These are phyloP conservation scores for Pseudococcus jackbeardsleyi DNA, from an alignment of 2,888 invertebrate genomes.

Conservation along the genomic window DNA sequence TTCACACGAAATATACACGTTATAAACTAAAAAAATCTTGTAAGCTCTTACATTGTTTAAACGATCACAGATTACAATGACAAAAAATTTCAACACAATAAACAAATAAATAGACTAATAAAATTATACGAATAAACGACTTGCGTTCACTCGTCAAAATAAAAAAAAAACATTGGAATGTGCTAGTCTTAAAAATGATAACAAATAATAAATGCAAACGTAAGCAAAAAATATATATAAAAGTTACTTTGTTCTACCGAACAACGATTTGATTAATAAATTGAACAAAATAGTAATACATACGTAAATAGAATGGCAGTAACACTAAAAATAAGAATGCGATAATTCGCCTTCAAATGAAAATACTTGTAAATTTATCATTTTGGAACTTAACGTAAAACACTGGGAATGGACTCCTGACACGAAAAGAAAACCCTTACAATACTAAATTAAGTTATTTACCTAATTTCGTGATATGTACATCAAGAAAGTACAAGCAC, in stretches of 20 bases:
- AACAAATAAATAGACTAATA: neutral
- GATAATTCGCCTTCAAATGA: neutral
- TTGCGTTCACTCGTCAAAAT: neutral
- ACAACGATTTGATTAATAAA: conserved; percentile 43
- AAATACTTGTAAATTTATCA: neutral
- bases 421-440: neutral
- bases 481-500: neutral
- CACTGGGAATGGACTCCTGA: neutral
- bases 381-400: neutral
- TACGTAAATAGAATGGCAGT: conserved; percentile 26
- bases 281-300: conserved; percentile 35
- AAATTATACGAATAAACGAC: neutral
- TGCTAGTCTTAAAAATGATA: conserved; percentile 29
- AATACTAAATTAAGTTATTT: neutral
- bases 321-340: conserved; percentile 11
- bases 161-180: conserved; percentile 46
- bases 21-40: conserved; percentile 14
- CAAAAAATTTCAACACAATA: conserved; percentile 23
- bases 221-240: conserved; percentile 30
- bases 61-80: conserved; percentile 45
- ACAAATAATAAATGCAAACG: conserved; percentile 54
- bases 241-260: conserved; percentile 7
- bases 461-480: conserved; percentile 25
- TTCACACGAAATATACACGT: conserved; percentile 2
- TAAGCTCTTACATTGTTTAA: conserved; percentile 33